Evolutionary conservation across 2,113 vertebrate genomes (phyloP), one percentile per base, ranked within the genome.

Genomic region (Anolis sagrei): DNA sequence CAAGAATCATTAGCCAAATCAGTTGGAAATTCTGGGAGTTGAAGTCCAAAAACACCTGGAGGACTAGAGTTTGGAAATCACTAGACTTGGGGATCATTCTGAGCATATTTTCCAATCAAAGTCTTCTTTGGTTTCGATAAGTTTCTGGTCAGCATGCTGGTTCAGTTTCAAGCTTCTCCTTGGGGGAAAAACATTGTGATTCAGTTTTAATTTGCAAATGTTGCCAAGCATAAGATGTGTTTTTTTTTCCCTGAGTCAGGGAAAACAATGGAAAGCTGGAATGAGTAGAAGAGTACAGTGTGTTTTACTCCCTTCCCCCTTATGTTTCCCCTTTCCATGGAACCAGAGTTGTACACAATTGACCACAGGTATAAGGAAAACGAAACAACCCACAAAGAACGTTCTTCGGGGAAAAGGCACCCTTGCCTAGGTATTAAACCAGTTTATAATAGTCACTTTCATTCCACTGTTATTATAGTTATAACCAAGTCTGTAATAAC

Each of bases 381-480:
- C n/a, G 25, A 76, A 51, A 34, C 39, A 13, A 81, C 10, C 36
- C 6, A 25, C 68, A 82, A 79, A 69, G 82, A 66, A 69, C 51
- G 39, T 54, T 16, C 87, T 76, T 77, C 49, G 81, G 85, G 82
- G 92, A 86, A 66, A 81, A 80, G 6, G 68, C 85, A 72, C 87
- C 87, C 81, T 88, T 64, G 86, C 90, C 90, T 83, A 48, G 79
- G 91, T 88, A 92, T 87, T 89, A 93, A 92, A 89, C 87, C 68
- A 87, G 87, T 90, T 93, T 91, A 90, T 0, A 49, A 89, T 66
- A 84, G 89, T 75, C 87, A 90, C 64, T 84, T 88, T 90, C 77
- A 88, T 89, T 87, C 86, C 85, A 76, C 84, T 93, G 87, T 90
- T 90, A 93, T 94, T 92, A 93, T 90, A 88, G 76, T 80, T 61